A percentile compares a stretch with the other conserved stretches of the same genome.
Conservation (phyloP, 2,888 invertebrate genomes). For the Cremastobaeus sp. region DNA sequence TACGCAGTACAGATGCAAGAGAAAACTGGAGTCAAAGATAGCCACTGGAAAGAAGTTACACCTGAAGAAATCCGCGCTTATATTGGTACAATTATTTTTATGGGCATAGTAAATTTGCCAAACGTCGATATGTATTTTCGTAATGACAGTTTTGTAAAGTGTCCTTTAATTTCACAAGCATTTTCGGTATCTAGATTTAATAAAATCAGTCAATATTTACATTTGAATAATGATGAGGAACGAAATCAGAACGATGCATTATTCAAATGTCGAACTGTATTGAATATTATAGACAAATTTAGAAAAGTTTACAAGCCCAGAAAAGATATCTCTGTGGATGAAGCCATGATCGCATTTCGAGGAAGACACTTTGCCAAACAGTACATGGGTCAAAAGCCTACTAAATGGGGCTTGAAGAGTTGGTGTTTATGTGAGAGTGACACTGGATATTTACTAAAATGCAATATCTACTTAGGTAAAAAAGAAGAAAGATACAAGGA, state of each 20-base stretch:
- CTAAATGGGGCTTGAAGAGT: conserved; percentile 20
- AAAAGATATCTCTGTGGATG: conserved; percentile 12
- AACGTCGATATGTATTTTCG: background rate
- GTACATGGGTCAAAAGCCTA: conserved; percentile 23
- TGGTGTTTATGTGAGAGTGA: conserved; percentile 11
- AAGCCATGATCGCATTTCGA: conserved; percentile 17
- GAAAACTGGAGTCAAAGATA: conserved; percentile 3
- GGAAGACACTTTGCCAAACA: conserved; percentile 10
- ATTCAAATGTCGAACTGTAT: conserved; percentile 2
- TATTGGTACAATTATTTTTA: conserved; percentile 10
- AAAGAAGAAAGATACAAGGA: conserved; percentile 4
- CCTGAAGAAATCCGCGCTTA: conserved; percentile 8
- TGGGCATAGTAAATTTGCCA: conserved; percentile 9
- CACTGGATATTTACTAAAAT: conserved; percentile 11
- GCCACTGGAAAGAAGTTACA: background rate
- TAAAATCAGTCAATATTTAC: conserved; percentile 4
- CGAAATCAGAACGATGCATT: conserved; percentile 1
- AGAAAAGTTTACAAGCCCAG: conserved; percentile 6
- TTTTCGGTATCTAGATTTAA: conserved; percentile 4
- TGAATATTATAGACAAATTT: conserved; percentile 14
- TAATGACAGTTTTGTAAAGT: conserved; percentile 1
- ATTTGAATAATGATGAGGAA: conserved; percentile 2
- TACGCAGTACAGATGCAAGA: background rate
- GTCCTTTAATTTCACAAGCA: background rate
- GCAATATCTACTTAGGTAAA: conserved; percentile 12